A percentile compares a stretch with the other conserved stretches of the same genome.
Evolutionary conservation across 1,140 invertebrate species (phyloP).

Genomic region (Hypothenemus hampei): DNA sequence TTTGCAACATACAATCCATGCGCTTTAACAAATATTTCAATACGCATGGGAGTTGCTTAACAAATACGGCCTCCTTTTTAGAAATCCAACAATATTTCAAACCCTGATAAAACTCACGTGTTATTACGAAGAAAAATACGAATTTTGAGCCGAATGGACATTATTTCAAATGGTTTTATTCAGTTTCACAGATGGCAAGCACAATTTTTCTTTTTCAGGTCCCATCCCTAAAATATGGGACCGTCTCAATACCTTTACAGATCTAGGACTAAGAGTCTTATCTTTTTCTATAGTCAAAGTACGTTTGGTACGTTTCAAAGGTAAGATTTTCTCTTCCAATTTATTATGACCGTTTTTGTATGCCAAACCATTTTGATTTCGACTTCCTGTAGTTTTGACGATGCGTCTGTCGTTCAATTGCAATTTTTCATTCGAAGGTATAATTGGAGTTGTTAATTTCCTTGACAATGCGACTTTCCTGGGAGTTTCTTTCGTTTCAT

Average conservation of each 20-base stretch:
- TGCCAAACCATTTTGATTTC: slow-evolving; percentile 16
- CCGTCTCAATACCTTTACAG: slow-evolving; percentile 40
- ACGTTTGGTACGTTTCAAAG: slow-evolving; percentile 39
- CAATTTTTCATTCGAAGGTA: slow-evolving; percentile 19
- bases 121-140: too few species aligned
- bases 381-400: slow-evolving; percentile 15
- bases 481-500: slow-evolving; percentile 33
- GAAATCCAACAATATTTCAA: too few species aligned
- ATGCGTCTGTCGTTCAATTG: slow-evolving; percentile 23
- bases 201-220: slow-evolving; percentile 29
- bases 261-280: slow-evolving; percentile 36
- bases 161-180: slow-evolving; percentile 38
- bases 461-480: slow-evolving; percentile 25
- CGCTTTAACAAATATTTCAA: too few species aligned
- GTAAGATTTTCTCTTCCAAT: slow-evolving; percentile 17
- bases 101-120: too few species aligned
- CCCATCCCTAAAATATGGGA: slow-evolving; percentile 28
- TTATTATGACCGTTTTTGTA: slow-evolving; percentile 23
- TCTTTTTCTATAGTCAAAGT: slow-evolving; percentile 40
- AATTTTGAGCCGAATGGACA: too few species aligned
- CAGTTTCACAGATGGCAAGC: slow-evolving; percentile 32
- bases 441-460: slow-evolving; percentile 19
- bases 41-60: too few species aligned
- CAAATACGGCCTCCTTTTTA: too few species aligned
- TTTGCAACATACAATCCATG: too few species aligned